Base-by-base conservation (phyloP, 2,113 vertebrate species). In the Megalops atlanticus region DNA sequence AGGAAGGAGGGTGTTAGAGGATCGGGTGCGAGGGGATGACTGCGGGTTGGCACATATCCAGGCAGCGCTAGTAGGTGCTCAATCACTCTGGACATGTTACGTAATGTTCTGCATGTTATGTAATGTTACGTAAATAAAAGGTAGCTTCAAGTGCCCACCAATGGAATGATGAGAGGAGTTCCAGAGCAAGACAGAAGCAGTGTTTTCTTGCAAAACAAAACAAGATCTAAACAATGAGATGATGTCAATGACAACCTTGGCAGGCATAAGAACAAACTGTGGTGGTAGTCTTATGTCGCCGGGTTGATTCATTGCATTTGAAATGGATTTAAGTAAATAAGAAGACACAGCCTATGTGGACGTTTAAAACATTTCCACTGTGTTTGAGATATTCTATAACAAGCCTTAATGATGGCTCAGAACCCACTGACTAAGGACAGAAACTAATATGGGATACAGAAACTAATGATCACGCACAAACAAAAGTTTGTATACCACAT, bases 1-100 rank as follows among this genome's bases (percentile, higher is more conserved):
- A 85, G 88, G 89, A 93, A 89, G 93, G 87, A 80, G 83, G 81
- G 3, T 89, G n/a, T n/a, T n/a, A 87, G 92, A 1, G 16, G 88
- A 77, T 47, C 89, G 82, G 86, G 87, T 1, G 88, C 21, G 91
- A 91, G 92, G n/a, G n/a, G n/a, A n/a, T n/a, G n/a, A 83, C 81
- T 77, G 88, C 43, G 74, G 68, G 74, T 36, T 41, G n/a, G 54
- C 38, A 24, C 18, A 38, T 16, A 36, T 16, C 35, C 47, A 49
- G 27, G 41, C 31, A 27, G n/a, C 33, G 33, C 33, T n/a, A 35
- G 89, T 68, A 85, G 84, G 85, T 72, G 79, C 84, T 80, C 47
- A 87, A 88, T 88, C 41, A 83, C 45, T 39, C 33, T 64, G 71
- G 74, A 91, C 43, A n/a, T n/a, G n/a, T n/a, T n/a, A n/a, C n/a